Percentiles rank a stretch among this genome's conserved stretches.
phyloP scores from a whole-genome alignment of 1,140 invertebrate genomes.

The Maconellicoccus hirsutus region DNA sequence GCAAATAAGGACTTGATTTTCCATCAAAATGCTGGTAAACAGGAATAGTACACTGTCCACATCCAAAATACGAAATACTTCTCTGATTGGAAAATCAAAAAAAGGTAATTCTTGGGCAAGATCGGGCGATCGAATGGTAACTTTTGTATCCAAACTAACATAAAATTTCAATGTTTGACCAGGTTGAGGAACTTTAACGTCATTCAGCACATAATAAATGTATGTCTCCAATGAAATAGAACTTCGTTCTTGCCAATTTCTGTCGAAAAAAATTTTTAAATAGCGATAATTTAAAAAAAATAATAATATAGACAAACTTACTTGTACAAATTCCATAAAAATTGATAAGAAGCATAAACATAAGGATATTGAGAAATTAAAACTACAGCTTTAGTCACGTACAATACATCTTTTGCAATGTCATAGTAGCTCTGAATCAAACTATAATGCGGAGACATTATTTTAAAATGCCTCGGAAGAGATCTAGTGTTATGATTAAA shows the following conservation, averaged over 20 bases:
- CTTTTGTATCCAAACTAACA: conserved; percentile 52
- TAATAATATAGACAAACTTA: conserved; percentile 36
- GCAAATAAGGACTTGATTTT: conserved; percentile 91
- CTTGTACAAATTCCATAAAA: conserved; percentile 78
- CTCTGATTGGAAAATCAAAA: conserved; percentile 81
- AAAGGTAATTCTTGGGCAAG: conserved; percentile 72
- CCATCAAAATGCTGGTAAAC: conserved; percentile 89
- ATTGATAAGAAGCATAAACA: conserved; percentile 68
- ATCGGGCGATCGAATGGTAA: conserved; percentile 39
- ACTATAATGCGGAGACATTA: conserved; percentile 52
- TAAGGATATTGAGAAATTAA: conserved; percentile 83
- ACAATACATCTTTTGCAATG: conserved; percentile 81
- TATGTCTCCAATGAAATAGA: conserved; percentile 78
- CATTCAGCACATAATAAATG: conserved; percentile 89
- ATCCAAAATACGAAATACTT: conserved; percentile 76
- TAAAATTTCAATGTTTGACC: conserved; percentile 78
- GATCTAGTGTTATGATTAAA: conserved; percentile 52
- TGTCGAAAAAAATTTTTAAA: conserved; percentile 23
- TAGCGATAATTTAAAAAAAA: not conserved
- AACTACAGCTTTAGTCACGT: conserved; percentile 88
- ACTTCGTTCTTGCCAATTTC: conserved; percentile 30
- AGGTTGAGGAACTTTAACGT: conserved; percentile 76
- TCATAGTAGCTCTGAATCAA: conserved; percentile 79
- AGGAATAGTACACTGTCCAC: conserved; percentile 83
- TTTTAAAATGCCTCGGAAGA: conserved; percentile 74